Base-by-base conservation (phyloP, 2,113 vertebrate genomes). In the Poeciliopsis prolifica region DNA sequence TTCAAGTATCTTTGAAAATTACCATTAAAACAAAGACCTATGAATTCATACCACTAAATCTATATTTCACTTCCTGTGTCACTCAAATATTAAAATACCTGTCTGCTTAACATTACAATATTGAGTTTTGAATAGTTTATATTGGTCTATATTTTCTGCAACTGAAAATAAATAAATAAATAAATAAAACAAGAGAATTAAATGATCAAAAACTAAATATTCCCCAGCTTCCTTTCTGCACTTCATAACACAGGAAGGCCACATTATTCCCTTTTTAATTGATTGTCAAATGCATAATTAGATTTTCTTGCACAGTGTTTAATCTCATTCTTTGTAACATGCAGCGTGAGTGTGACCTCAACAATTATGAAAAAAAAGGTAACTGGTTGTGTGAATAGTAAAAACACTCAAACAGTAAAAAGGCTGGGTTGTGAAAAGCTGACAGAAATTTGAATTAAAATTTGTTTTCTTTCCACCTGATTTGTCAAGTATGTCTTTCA, bases 401-500 rank as follows among this genome's bases (percentile, higher is more conserved):
- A 48, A 44, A 48, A 48, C 44, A 48, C 44, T 19, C 91, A 31
- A 17, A 22, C 93, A 89, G 88, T 91, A 94, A 93, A 94, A 91
- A 81, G 92, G 84, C 93, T 93, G 90, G 86, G 91, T 91, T 92
- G 90, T 94, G 89, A 95, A 95, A 95, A 29, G 6, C 88, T 93
- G 26, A 31, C 3, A 28, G 92, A 95, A 95, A 95, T 94, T 95
- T 88, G 90, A 95, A 95, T 95, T 95, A 95, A 94, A 93, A 95
- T 95, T 94, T 93, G 94, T 96, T 96, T 96, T 88, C 90, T 95
- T 95, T 94, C 93, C 95, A 96, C 94, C 96, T 97, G 95, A 96
- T 95, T 96, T 95, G 94, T 88, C 83, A 81, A 88, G 85, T 74
- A 48, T 70, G 75, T 94, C 94, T 92, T 94, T 94, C 95, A 95